These are phyloP conservation scores for Formica exsecta DNA, from an alignment of 1,140 invertebrate species.

Conservation along the genomic window DNA sequence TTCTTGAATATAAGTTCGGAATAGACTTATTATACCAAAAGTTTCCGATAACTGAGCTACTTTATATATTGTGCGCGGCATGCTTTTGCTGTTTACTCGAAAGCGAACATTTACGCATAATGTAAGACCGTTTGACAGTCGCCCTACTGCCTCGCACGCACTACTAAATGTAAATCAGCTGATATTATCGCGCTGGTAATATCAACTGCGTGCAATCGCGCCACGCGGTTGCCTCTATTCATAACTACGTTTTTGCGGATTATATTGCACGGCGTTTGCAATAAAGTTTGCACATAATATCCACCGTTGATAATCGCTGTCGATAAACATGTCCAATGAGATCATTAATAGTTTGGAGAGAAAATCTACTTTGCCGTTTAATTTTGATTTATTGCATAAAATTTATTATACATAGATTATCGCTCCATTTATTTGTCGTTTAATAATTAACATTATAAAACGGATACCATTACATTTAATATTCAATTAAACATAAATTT, in stretches of 20 bases:
- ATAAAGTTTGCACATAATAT: slow-evolving; percentile 57
- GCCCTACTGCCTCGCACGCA: not conserved
- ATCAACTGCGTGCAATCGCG: slow-evolving; percentile 40
- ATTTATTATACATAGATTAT: slow-evolving; percentile 14
- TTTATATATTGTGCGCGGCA: not conserved
- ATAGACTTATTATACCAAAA: not conserved
- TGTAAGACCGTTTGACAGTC: slow-evolving; percentile 39
- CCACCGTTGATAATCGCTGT: slow-evolving; percentile 40
- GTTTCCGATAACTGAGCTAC: not conserved
- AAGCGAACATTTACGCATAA: slow-evolving; percentile 26
- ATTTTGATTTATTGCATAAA: slow-evolving; percentile 34
- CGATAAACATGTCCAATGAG: slow-evolving; percentile 46
- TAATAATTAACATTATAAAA: slow-evolving; percentile 16
- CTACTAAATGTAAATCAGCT: slow-evolving; percentile 54
- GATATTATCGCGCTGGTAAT: slow-evolving; percentile 45
- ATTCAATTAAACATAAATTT: slow-evolving; percentile 13
- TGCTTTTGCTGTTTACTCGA: slow-evolving; percentile 32
- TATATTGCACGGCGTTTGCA: slow-evolving; percentile 34
- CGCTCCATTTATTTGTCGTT: slow-evolving; percentile 18
- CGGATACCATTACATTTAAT: not conserved
- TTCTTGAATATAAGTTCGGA: not conserved
- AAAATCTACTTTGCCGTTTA: slow-evolving; percentile 42
- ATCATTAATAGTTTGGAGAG: slow-evolving; percentile 37
- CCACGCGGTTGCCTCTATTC: slow-evolving; percentile 26
- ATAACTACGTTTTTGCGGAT: slow-evolving; percentile 27